Evolutionary conservation across 2,797 vertebrate species (phyloP).

Genomic region (Channallabes apus): DNA sequence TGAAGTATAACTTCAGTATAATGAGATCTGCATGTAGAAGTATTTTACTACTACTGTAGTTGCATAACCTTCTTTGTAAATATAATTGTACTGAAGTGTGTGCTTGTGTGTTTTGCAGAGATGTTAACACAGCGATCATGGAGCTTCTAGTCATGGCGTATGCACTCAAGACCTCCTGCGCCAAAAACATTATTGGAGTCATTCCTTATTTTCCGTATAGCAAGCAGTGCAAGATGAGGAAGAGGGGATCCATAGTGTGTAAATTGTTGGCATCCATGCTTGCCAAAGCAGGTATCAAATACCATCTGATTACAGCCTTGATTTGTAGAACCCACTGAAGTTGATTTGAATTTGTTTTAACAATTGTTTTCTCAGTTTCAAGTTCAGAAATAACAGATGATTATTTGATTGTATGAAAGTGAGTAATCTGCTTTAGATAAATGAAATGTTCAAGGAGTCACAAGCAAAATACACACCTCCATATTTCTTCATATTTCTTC

Average conservation of each 20-base stretch:
- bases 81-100: not conserved
- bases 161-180: slow-evolving; percentile 94
- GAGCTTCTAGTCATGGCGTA: slow-evolving; percentile 97
- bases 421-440: not conserved
- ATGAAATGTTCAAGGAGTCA: not conserved
- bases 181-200: slow-evolving; percentile 96
- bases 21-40: not conserved
- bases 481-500: not conserved
- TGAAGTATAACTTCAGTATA: not conserved
- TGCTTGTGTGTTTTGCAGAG: slow-evolving; percentile 68
- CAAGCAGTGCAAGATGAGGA: slow-evolving; percentile 99
- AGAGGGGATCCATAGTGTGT: slow-evolving; percentile 96
- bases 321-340: not conserved
- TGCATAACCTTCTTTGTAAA: not conserved
- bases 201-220: slow-evolving; percentile 99
- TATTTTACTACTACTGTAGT: not conserved
- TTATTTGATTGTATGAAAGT: not conserved
- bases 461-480: not conserved
- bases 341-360: not conserved
- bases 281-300: slow-evolving; percentile 86
- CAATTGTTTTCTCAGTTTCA: not conserved
- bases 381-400: not conserved
- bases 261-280: slow-evolving; percentile 97
- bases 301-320: not conserved
- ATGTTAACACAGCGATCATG: slow-evolving; percentile 98